Percentiles rank a stretch among this genome's conserved stretches.
Evolutionary conservation across 2,888 invertebrate species (phyloP).

Genomic region (Carabus problematicus): DNA sequence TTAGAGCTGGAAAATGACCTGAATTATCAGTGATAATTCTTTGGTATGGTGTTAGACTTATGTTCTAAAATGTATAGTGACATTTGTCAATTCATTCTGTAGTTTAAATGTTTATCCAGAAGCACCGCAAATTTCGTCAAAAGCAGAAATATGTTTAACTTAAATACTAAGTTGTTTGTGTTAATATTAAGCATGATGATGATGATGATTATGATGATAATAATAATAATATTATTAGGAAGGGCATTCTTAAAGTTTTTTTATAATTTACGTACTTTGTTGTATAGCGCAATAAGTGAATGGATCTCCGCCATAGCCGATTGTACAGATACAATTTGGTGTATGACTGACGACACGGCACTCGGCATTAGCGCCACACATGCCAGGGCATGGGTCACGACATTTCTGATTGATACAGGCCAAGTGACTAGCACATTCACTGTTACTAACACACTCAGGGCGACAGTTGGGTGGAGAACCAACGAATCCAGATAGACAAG

Average conservation of each 20-base stretch:
- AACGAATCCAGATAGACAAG: conserved; percentile 68
- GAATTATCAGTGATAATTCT: no score
- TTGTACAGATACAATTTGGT: conserved; percentile 74
- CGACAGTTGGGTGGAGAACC: conserved; percentile 73
- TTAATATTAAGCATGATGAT: no score
- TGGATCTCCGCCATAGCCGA: conserved; percentile 72
- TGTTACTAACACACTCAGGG: conserved; percentile 81
- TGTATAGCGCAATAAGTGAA: conserved; percentile 60
- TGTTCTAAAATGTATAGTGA: no score
- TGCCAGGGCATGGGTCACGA: conserved; percentile 79
- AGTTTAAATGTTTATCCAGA: no score
- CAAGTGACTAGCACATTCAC: conserved; percentile 76
- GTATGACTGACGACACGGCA: conserved; percentile 79
- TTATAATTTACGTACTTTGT: conserved; percentile 45
- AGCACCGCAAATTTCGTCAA: no score
- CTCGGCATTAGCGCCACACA: conserved; percentile 75
- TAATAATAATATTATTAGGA: conserved; percentile 47
- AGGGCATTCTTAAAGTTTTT: conserved; percentile 51
- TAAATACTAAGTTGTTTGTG: no score
- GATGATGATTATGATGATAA: background rate
- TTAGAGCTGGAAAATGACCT: no score
- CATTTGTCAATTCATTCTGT: no score
- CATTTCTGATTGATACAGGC: conserved; percentile 81
- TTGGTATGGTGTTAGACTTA: no score
- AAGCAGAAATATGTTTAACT: no score